Evolutionary conservation across 2,113 vertebrate species (phyloP).

Genomic region (Peucedramus taeniatus): DNA sequence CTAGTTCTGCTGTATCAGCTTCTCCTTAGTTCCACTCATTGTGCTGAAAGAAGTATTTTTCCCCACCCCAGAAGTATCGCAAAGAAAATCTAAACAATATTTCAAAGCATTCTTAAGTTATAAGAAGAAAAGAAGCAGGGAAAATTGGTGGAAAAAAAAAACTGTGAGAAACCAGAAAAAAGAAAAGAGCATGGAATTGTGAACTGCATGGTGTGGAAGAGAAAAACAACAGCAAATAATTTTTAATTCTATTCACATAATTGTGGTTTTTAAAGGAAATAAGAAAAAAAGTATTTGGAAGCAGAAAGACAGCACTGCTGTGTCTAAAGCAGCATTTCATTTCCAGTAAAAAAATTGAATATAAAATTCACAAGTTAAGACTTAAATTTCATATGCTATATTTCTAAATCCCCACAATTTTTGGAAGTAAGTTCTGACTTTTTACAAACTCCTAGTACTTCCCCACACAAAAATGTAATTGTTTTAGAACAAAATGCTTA

Average conservation of each 20-base stretch:
- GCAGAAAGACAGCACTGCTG: neutral
- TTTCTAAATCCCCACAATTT: neutral
- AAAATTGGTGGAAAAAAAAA: neutral
- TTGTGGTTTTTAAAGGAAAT: neutral
- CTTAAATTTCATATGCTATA: neutral
- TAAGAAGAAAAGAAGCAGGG: neutral
- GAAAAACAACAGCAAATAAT: neutral
- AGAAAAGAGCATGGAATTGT: neutral
- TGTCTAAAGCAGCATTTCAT: neutral
- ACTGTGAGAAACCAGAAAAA: neutral
- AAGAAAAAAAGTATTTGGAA: neutral
- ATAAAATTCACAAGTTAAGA: neutral
- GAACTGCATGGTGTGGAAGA: neutral
- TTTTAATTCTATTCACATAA: neutral
- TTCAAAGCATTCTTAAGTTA: neutral
- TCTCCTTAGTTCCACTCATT: neutral
- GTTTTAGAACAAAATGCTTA: neutral
- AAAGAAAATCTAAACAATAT: neutral
- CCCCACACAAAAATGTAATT: neutral
- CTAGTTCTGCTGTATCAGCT: neutral
- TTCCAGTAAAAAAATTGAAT: neutral
- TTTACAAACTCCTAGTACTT: neutral
- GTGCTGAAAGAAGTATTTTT: neutral
- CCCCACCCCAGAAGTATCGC: neutral
- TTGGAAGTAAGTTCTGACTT: neutral